Evolutionary conservation across 1,140 invertebrate species (phyloP).

Genomic region (Anastrepha ludens): DNA sequence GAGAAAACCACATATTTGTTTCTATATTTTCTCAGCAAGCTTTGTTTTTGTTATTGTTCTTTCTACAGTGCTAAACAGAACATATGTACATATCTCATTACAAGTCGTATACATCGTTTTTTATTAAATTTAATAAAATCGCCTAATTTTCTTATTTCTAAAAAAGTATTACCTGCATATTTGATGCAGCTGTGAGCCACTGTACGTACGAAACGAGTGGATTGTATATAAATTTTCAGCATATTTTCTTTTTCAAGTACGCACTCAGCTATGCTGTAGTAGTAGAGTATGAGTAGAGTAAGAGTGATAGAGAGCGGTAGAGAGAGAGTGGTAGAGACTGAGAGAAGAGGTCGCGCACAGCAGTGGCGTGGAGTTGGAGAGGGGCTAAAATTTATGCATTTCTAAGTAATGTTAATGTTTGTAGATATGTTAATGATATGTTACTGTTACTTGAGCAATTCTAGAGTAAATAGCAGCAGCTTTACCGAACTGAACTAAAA

Average conservation of each 20-base stretch:
- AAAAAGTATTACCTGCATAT: no score
- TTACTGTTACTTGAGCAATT: not conserved
- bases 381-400: not conserved
- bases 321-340: not conserved
- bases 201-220: not conserved
- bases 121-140: no score
- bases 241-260: not conserved
- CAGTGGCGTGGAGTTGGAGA: not conserved
- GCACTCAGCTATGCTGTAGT: not conserved
- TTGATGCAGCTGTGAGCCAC: no score
- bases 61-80: no score
- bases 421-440: slow-evolving; percentile 1
- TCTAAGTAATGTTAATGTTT: not conserved
- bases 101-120: no score
- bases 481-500: not conserved
- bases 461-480: slow-evolving; percentile 23
- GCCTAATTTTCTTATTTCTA: no score
- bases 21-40: no score
- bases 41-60: no score
- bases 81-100: no score
- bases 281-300: not conserved
- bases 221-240: not conserved
- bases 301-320: not conserved
- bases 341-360: not conserved
- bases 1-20: no score